Evolutionary conservation across 2,113 vertebrate genomes (phyloP), one percentile per base, ranked within the genome.

Genomic region (Ammodytes dubius): DNA sequence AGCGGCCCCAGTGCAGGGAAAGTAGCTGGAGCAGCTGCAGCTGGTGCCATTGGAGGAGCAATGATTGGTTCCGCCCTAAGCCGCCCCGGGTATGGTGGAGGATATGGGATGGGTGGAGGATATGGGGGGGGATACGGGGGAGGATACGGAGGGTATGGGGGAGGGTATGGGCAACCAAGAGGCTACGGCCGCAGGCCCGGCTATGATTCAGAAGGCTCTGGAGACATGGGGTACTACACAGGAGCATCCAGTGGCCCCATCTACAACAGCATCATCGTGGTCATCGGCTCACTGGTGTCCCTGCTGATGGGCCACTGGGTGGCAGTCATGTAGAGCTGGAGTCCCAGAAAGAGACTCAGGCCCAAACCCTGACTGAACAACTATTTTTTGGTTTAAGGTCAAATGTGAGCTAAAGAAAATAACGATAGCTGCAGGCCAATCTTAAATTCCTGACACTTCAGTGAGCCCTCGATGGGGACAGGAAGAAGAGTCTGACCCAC

Each of bases 11-110:
- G 84, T 57, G 89, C 65, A 61, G 95, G 71, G 9, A 96, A 94
- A 70, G 3, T 95, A 52, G 95, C 95, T 0, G 95, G 95, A 10
- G 94, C 95, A 0, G 94, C 94, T 2, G 95, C 94, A 40, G 95
- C 91, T 0, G 95, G 95, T 0, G 95, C 94, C 1, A 17, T 95
- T 4, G 94, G 94, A 4, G 95, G 95, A 59, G 82, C 95, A 0
- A 85, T 95, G 65, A 11, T 96, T 0, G 95, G 95, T 0, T 95
- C 94, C 1, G 94, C 94, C 7, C 81, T 96, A 63, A 94, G 93
- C 68, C 90, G 93, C 5, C 91, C 93, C 0, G 91, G 91, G 6
- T 90, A 93, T 4, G 93, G 84, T 8, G 70, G 60, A 37, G 81
- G 92, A 1, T 78, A 87, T 0, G 88, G 88, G 73, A 0, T 79